phyloP scores from a whole-genome alignment of 2,888 invertebrate genomes.

The Neria commutata region DNA sequence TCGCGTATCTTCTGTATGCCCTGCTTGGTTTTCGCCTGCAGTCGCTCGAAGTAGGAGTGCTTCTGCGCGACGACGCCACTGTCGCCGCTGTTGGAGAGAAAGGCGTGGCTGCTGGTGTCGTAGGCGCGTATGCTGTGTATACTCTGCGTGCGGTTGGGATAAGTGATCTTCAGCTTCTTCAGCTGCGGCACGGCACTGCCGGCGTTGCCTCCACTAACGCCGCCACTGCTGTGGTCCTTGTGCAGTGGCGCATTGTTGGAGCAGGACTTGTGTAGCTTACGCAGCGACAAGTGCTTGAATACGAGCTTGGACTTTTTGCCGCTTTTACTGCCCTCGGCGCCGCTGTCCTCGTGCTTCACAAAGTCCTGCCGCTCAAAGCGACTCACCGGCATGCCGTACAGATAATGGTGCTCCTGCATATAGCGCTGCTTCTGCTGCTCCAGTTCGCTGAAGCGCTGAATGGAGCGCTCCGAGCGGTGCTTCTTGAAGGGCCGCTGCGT shows the following conservation, averaged over 20 bases:
- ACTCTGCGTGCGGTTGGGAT: constrained; percentile 58
- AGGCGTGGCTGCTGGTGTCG: constrained; percentile 11
- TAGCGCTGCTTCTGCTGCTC: constrained; percentile 16
- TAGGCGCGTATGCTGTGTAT: constrained; percentile 43
- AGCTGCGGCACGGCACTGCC: constrained; percentile 41
- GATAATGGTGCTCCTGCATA: constrained; percentile 38
- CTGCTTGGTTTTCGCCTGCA: constrained; percentile 58
- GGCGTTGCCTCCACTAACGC: constrained; percentile 6
- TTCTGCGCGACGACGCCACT: constrained; percentile 29
- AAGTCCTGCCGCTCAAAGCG: constrained; percentile 58
- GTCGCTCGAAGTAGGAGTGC: constrained; percentile 54
- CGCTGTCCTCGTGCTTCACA: constrained; percentile 22
- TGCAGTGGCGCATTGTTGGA: constrained; percentile 17
- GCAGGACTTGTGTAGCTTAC: constrained; percentile 35
- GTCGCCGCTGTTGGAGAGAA: neutral
- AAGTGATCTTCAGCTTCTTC: constrained; percentile 56
- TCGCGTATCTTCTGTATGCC: constrained; percentile 58
- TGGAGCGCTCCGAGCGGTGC: constrained; percentile 42
- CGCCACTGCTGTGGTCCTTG: neutral
- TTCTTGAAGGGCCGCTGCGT: constrained; percentile 27
- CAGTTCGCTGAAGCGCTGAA: constrained; percentile 46
- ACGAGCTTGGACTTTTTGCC: constrained; percentile 31
- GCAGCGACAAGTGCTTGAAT: constrained; percentile 46
- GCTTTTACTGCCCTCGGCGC: constrained; percentile 21
- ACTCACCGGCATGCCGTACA: constrained; percentile 52